Percentiles rank a stretch among this genome's conserved stretches.
phyloP scores from a whole-genome alignment of 2,797 vertebrate genomes.

The Hemibagrus guttatus region DNA sequence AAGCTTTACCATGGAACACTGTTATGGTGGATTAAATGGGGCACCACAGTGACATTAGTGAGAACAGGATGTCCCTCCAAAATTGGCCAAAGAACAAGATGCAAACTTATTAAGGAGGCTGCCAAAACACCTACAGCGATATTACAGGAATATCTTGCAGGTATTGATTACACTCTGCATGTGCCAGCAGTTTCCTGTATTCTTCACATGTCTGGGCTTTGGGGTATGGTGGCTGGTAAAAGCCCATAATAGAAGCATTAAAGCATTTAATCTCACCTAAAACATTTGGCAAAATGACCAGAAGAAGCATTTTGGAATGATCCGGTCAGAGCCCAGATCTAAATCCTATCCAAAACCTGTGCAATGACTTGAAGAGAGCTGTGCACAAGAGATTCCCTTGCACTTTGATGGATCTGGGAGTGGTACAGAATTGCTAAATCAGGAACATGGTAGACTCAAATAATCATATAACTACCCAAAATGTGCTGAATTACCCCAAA shows the following conservation, averaged over 20 bases:
- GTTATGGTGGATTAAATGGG: neutral
- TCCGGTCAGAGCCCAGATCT: neutral
- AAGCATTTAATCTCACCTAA: too few relatives aligned
- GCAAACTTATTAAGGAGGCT: neutral
- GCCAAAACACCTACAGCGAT: neutral
- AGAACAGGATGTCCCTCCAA: neutral
- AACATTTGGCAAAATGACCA: neutral
- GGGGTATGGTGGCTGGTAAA: neutral
- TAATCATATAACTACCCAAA: neutral
- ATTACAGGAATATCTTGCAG: neutral
- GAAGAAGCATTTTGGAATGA: neutral
- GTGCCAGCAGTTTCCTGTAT: neutral
- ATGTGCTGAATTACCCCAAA: neutral
- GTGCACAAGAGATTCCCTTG: neutral
- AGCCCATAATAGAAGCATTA: neutral
- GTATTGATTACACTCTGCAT: neutral
- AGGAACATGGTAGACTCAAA: neutral
- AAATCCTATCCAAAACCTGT: neutral
- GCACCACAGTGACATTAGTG: neutral
- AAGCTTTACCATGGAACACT: neutral
- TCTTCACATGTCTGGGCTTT: neutral
- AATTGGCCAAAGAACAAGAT: neutral
- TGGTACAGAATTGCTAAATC: neutral
- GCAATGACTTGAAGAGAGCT: neutral
- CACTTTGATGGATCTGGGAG: neutral